Evolutionary conservation across 1,140 invertebrate genomes (phyloP), one percentile per base, ranked within the genome.

Genomic region (Hesperophylax magnus): DNA sequence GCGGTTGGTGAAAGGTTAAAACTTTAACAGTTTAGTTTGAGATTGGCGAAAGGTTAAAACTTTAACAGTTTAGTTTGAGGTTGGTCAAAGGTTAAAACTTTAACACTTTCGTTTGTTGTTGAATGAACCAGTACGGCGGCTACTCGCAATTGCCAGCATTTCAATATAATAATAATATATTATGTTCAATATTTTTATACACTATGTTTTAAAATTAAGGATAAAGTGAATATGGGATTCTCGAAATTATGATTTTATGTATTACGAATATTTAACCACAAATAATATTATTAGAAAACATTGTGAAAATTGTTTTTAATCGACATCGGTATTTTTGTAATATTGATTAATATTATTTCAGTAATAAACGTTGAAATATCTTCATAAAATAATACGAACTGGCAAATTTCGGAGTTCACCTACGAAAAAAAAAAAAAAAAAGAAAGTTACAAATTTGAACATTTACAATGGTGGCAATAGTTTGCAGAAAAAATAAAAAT

Each of bases 221-320:
- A 22, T 61, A 61, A 61, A 24, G 24, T 61, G 18, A 22, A 15
- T 27, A 56, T 9, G 56, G 58, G 58, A 61, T 22, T 15, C 24
- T 24, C 18, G 17, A 47, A 47, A 47, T 47, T 47, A 47, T 47
- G 0, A 14, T 47, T 69, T 17, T 22, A 69, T 31, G n/a, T 69
- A 31, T 69, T 31, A 31, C 27, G 27, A 34, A 47, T 69, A n/a
- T 34, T 14, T 31, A 34, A 27, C 34, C 27, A 67, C 34, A 34
- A 34, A 34, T 5, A 27, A 14, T 11, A 31, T 69, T 17, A 31
- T 11, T 34, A 69, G 27, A 69, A 47, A 65, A 34, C 39, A 69
- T 31, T 69, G 6, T 69, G 58, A 61, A 61, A 61, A 61, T 61
- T 61, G 58, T 61, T 61, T 47, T 61, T 61, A 61, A 69, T 69